Base-by-base conservation (phyloP, 2,113 vertebrate species). In the Condylura cristata region DNA sequence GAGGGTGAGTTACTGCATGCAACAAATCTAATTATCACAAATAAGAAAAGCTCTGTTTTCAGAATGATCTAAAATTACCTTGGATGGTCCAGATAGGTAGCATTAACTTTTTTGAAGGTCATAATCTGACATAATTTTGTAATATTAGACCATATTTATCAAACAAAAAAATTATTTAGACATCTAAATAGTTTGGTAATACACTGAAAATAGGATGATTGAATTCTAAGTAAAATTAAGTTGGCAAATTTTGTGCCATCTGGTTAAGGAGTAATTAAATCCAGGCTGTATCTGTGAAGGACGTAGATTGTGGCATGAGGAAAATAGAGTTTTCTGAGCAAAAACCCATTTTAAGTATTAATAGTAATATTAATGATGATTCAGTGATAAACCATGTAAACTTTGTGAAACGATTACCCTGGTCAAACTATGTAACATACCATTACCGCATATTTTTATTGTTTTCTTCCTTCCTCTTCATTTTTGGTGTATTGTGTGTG, bases 161-260 rank as follows among this genome's bases (percentile, higher is more conserved):
- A 71, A 71, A 63, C 39, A 46, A 39, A 37, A 34, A 26, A 75
- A 75, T 22, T 9, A 75, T 22, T 9, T 46, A 58, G 48, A 14
- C 1, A 34, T 24, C 46, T 79, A 34, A n/a, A 8, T 72, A 79
- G 46, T 7, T 53, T 66, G 24, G 5, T 46, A 46, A 20, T 41
- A 24, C n/a, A 18, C 61, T 82, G 83, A 86, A 68, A 66, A 83
- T 30, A 24, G 66, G 17, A 68, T 93, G 80, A 83, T 83, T 93
- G 72, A 86, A 89, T 79, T 89, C 39, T 72, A 88, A 86, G 61
- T 81, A 84, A 93, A 95, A 94, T 87, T 90, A 81, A 84, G n/a
- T 80, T 84, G 90, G 91, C 61, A 85, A 76, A n/a, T 22, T 18
- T 24, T 53, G 39, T 53, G 34, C 13, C 34, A 17, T 82, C 68